Evolutionary conservation across 2,797 vertebrate genomes (phyloP), one percentile per base, ranked within the genome.

Genomic region (Loriculus beryllinus): DNA sequence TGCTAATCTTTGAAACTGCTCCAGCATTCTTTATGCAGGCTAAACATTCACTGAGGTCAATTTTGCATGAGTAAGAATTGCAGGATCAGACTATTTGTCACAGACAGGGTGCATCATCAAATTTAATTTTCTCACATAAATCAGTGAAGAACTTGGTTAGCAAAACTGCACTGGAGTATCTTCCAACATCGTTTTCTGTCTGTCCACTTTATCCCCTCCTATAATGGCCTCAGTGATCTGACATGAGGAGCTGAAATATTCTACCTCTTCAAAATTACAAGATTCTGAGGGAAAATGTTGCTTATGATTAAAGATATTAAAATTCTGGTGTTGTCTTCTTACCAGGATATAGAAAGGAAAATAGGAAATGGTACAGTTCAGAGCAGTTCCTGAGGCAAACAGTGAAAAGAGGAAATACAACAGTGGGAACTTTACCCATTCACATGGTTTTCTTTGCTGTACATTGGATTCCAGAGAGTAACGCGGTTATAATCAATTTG

Each of bases 401-500:
- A 35, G n/a, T 16, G 48, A 83, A 90, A 83, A 92, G n/a, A 56
- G 43, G 75, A 91, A 95, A 90, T 68, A 70, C 4, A 77, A 23
- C 22, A 65, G 25, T 4, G 2, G 88, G 80, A 91, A 56, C 62
- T 92, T 90, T 88, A 79, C 54, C 17, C 51, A n/a, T 87, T 82
- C 81, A 63, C 56, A 25, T 33, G 22, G 35, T 78, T 20, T 31
- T 83, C 71, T 89, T 78, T 67, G 23, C 37, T 49, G 7, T 59
- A 56, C 25, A 13, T 74, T 64, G 40, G 28, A 90, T 94, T 90
- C 84, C 76, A 92, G 56, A 72, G 47, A 90, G 52, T 88, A 93
- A 92, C 25, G 3, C 40, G n/a, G 78, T 82, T 92, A 86, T 84
- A 90, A 95, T 93, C 91, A 93, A 80, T 96, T 90, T 93, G 77